Conservation (phyloP, 1,140 invertebrate genomes). For the Atta texana region DNA sequence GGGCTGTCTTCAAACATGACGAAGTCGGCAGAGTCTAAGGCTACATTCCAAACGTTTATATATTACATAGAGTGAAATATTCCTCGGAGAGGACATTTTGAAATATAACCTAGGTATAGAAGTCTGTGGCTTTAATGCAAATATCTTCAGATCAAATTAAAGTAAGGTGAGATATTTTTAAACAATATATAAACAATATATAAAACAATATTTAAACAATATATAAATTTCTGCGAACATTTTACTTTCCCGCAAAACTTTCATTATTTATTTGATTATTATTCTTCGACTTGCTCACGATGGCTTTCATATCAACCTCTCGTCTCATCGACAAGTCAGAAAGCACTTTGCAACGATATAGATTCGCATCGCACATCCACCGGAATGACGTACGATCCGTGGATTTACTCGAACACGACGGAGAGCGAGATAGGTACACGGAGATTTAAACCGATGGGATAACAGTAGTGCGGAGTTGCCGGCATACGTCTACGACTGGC, state of each 20-base stretch:
- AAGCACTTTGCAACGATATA: neutral
- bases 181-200: neutral
- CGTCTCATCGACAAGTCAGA: neutral
- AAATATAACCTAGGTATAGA: too few relatives aligned
- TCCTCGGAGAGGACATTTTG: too few relatives aligned
- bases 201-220: neutral
- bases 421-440: conserved; percentile 58
- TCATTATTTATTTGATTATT: conserved; percentile 23
- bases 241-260: neutral
- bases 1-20: too few relatives aligned
- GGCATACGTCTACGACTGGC: conserved; percentile 50
- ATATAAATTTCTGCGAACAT: neutral
- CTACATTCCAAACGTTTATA: too few relatives aligned
- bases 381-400: conserved; percentile 62
- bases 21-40: too few relatives aligned
- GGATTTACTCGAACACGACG: conserved; percentile 57
- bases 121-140: neutral
- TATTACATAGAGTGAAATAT: too few relatives aligned
- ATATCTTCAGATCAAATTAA: neutral
- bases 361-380: conserved; percentile 2
- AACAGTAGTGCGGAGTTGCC: conserved; percentile 29
- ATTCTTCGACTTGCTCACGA: neutral
- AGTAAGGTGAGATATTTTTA: neutral
- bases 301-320: neutral
- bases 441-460: conserved; percentile 66